Base-by-base conservation (phyloP, 92 coral and sea anemone genomes). In the Blastomussa wellsi region DNA sequence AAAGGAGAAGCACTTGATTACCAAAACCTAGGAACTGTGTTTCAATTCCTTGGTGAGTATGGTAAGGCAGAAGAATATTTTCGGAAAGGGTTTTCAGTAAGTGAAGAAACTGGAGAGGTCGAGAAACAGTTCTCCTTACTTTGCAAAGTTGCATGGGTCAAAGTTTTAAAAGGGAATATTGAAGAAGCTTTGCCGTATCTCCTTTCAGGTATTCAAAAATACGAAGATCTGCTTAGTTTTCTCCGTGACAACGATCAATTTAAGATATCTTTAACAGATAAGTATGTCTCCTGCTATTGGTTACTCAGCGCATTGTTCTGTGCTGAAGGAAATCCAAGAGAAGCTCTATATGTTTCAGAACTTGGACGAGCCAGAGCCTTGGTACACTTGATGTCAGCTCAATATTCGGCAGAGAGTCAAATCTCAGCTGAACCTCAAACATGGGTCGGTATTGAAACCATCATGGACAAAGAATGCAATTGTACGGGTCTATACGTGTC, bases 341-440 rank as follows among this genome's bases (percentile, higher is more conserved):
- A 41, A 38, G 51, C 53, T 20, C 51, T 72, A 2, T 41, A 41
- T 14, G 32, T 72, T 22, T 13, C 42, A 41, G 77, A 76, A 31
- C 77, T 41, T 38, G 31, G 77, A 28, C 77, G 77, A 13, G 77
- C 77, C 5, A 72, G 77, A 35, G 77, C 49, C 26, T 11, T 72
- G 77, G n/a, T 52, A 39, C 52, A 72, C 31, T 41, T 72, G 10
- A 38, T 37, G 77, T 8, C 77, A 7, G 28, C 77, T 39, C 26
- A 36, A 15, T 72, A 72, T 39, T 72, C 26, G 38, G 51, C 11
- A 32, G 72, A 16, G 0, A 10, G 16, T 11, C 77, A 72, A 0
- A 37, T 72, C 29, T 36, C 77, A 72, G 47, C 47, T 5, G n/a
- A 72, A 19, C 77, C 77, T 24, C 48, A 41, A 19, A 15, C 79